Evolutionary conservation across 2,113 vertebrate species (phyloP).

Genomic region (Marmota flaviventris): DNA sequence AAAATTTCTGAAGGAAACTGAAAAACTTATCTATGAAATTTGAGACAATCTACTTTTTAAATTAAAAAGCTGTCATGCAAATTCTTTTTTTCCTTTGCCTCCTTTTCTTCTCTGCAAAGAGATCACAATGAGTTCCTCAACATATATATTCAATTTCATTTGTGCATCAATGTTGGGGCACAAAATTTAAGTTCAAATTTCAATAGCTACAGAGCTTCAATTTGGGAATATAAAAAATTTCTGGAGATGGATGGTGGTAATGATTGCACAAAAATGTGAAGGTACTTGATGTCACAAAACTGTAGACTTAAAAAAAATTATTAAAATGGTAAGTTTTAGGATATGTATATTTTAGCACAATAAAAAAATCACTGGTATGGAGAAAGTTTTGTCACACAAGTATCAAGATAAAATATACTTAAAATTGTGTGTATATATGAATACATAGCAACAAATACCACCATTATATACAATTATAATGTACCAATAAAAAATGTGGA

Average conservation of each 20-base stretch:
- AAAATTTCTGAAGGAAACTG: constrained; percentile 37
- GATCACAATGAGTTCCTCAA: not conserved
- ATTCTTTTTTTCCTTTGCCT: constrained; percentile 35
- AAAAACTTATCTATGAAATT: constrained; percentile 47
- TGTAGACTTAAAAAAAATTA: not conserved
- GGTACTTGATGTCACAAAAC: not conserved
- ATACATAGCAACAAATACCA: too few species aligned
- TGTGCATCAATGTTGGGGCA: not conserved
- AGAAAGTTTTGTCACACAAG: not conserved
- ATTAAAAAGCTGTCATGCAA: not conserved
- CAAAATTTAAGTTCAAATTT: constrained; percentile 11
- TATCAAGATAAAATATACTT: constrained; percentile 25
- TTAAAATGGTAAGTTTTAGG: constrained; percentile 35
- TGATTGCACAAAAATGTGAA: not conserved
- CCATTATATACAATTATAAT: too few species aligned
- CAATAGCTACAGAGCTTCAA: not conserved
- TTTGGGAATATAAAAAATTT: constrained; percentile 37
- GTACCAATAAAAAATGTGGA: too few species aligned
- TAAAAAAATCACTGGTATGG: not conserved
- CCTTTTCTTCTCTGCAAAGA: constrained; percentile 33
- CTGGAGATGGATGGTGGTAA: not conserved
- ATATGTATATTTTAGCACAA: not conserved
- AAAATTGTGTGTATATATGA: too few species aligned
- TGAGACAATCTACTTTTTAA: constrained; percentile 1
- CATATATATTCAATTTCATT: not conserved